These are phyloP conservation scores for Chaenocephalus aceratus DNA, from an alignment of 2,113 vertebrate genomes.

Conservation along the genomic window DNA sequence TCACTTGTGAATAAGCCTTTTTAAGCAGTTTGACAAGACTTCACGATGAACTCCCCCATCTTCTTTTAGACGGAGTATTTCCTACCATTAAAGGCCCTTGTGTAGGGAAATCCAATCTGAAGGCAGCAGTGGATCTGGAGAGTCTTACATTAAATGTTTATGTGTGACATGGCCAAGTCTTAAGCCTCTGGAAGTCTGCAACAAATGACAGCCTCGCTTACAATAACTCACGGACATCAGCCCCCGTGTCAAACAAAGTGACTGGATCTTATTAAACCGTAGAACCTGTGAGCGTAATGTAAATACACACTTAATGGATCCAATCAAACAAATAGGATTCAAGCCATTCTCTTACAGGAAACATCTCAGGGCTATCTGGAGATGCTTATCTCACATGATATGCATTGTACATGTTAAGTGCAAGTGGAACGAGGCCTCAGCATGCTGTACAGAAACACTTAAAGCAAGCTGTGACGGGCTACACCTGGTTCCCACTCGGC, in stretches of 20 bases:
- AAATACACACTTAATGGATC: constrained; percentile 57
- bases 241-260: constrained; percentile 60
- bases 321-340: constrained; percentile 38
- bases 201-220: constrained; percentile 62
- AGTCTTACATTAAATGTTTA: constrained; percentile 82
- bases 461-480: constrained; percentile 14
- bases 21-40: constrained; percentile 23
- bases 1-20: constrained; percentile 1
- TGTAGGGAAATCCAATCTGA: constrained; percentile 66
- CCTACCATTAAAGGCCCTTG: constrained; percentile 73
- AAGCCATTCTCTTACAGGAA: constrained; percentile 11
- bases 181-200: constrained; percentile 79
- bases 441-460: neutral
- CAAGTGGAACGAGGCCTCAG: constrained; percentile 12
- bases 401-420: constrained; percentile 16
- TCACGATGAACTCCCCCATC: constrained; percentile 41
- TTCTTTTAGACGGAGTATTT: constrained; percentile 54
- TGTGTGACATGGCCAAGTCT: constrained; percentile 65
- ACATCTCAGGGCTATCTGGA: constrained; percentile 15
- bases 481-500: constrained; percentile 40
- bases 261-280: constrained; percentile 54
- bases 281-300: constrained; percentile 42
- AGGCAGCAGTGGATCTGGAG: constrained; percentile 78
- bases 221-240: constrained; percentile 67
- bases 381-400: constrained; percentile 54